Percentiles rank a stretch among this genome's conserved stretches.
Evolutionary conservation across 1,140 invertebrate species (phyloP).

Genomic region (Eriosoma lanigerum): DNA sequence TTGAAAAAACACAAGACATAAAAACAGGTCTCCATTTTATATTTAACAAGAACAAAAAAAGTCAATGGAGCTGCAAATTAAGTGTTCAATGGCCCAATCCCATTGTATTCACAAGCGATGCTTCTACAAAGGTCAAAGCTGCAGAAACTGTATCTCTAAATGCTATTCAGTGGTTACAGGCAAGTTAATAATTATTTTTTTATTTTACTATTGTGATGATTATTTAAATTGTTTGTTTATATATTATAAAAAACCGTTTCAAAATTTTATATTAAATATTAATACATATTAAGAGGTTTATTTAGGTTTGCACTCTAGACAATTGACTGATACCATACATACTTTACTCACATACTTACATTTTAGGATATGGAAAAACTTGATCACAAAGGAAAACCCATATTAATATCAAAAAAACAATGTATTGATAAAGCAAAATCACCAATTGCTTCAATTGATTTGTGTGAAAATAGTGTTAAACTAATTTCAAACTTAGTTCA

Average conservation of each 20-base stretch:
- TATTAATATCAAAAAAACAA: conserved; percentile 14
- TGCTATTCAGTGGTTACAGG: conserved; percentile 52
- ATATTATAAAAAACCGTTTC: background rate
- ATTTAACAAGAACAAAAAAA: conserved; percentile 27
- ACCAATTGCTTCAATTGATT: conserved; percentile 43
- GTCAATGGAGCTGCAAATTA: conserved; percentile 42
- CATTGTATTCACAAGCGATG: conserved; percentile 41
- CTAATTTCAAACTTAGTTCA: conserved; percentile 46
- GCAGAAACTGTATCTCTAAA: conserved; percentile 36
- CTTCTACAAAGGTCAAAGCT: conserved; percentile 48
- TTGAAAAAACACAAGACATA: conserved; percentile 10
- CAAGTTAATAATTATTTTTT: background rate
- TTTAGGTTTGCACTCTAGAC: too few relatives aligned
- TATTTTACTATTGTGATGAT: background rate
- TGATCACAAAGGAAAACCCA: conserved; percentile 41
- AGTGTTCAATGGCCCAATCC: conserved; percentile 48
- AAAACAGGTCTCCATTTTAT: conserved; percentile 26
- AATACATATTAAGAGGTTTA: too few relatives aligned
- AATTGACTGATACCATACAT: too few relatives aligned
- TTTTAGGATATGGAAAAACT: conserved; percentile 50
- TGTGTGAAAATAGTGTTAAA: conserved; percentile 34
- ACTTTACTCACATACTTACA: background rate
- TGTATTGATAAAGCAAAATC: conserved; percentile 22
- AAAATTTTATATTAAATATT: background rate
- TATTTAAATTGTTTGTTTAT: background rate